Percentiles rank a stretch among this genome's conserved stretches.
Conservation (phyloP, 1,140 invertebrate genomes). For the Eumaeus atala region DNA sequence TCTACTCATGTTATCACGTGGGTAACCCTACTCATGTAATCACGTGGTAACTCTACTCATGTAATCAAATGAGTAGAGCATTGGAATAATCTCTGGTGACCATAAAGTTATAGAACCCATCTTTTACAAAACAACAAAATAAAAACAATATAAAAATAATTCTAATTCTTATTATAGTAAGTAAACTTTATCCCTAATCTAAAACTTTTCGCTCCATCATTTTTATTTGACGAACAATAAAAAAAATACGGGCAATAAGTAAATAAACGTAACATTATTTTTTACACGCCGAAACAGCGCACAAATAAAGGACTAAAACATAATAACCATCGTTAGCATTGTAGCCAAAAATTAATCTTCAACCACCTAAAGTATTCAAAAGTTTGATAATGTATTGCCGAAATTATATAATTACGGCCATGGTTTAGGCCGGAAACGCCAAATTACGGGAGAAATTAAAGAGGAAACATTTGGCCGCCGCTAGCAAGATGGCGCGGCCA, state of each 20-base stretch:
- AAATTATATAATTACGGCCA: constrained; percentile 72
- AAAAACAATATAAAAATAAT: no score
- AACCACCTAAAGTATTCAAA: constrained; percentile 59
- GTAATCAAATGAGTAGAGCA: no score
- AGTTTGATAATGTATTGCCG: constrained; percentile 72
- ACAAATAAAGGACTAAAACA: constrained; percentile 1
- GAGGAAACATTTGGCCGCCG: constrained; percentile 72
- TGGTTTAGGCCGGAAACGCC: constrained; percentile 63
- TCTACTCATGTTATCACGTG: no score
- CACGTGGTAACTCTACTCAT: no score
- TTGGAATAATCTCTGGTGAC: no score
- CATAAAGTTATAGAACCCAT: no score
- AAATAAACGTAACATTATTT: not conserved
- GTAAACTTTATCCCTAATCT: no score
- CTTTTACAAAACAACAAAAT: no score
- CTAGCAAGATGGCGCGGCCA: constrained; percentile 68
- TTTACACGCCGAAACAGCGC: not conserved
- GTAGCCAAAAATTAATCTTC: constrained; percentile 25
- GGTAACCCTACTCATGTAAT: no score
- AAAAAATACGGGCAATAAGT: not conserved
- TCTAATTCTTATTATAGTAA: no score
- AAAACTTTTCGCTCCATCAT: not conserved
- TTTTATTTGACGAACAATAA: not conserved
- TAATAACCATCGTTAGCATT: constrained; percentile 5
- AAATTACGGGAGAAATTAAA: constrained; percentile 74